Evolutionary conservation across 35 echinoderm and acorn worm genomes (phyloP).

Genomic region (Patiria miniata): DNA sequence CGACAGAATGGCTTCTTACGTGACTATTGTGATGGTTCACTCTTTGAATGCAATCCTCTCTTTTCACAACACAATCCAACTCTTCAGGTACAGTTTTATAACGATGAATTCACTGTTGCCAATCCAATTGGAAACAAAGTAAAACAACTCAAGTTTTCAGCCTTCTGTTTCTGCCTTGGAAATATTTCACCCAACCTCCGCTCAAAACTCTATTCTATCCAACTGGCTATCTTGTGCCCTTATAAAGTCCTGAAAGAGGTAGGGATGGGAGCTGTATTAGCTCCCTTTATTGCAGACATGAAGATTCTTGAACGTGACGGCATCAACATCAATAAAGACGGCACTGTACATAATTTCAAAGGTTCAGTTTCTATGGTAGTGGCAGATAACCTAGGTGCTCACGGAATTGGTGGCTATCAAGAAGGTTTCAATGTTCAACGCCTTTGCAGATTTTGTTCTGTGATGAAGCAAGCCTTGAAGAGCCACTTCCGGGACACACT

Average conservation of each 20-base stretch:
- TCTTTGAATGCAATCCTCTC: constrained; percentile 42
- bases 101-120: constrained; percentile 67
- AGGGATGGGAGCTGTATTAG: constrained; percentile 32
- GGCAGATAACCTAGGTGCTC: constrained; percentile 57
- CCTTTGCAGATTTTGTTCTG: constrained; percentile 41
- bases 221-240: constrained; percentile 48
- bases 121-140: constrained; percentile 73
- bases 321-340: constrained; percentile 34
- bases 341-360: constrained; percentile 30
- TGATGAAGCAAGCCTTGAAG: constrained; percentile 25
- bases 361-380: constrained; percentile 31
- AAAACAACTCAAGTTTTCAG: constrained; percentile 47
- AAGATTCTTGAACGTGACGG: constrained; percentile 47
- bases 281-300: constrained; percentile 34
- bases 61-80: constrained; percentile 27
- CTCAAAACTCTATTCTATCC: constrained; percentile 47
- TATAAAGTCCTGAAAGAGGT: constrained; percentile 43
- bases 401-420: constrained; percentile 34
- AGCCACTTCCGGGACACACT: constrained; percentile 20
- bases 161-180: constrained; percentile 51
- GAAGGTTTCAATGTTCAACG: constrained; percentile 42
- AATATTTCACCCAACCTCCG: constrained; percentile 48
- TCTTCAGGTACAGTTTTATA: constrained; percentile 57
- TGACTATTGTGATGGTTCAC: constrained; percentile 60
- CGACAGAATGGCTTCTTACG: neutral